Conservation (phyloP, 1,140 invertebrate genomes). For the Sarcophaga bullata region DNA sequence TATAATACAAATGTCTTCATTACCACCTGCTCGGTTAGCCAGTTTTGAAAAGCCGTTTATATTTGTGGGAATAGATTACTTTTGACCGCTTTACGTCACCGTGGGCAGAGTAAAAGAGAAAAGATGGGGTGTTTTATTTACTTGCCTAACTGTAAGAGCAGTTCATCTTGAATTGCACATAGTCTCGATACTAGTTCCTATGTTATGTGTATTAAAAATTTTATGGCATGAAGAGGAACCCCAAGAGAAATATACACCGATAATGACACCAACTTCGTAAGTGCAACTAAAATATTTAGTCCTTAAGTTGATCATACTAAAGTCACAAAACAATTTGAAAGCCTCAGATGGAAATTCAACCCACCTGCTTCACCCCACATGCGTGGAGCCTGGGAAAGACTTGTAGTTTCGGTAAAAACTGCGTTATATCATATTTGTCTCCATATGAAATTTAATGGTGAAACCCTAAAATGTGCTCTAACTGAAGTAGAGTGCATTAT, state of each 20-base stretch:
- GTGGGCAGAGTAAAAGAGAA: constrained; percentile 43
- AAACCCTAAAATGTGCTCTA: too few relatives aligned
- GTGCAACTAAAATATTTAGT: not conserved
- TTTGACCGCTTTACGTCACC: constrained; percentile 53
- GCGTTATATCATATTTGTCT: too few relatives aligned
- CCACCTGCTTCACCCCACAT: not conserved
- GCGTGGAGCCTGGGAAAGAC: not conserved
- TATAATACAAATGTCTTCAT: constrained; percentile 5
- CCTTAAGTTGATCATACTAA: not conserved
- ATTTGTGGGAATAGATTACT: constrained; percentile 47
- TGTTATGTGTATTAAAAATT: constrained; percentile 42
- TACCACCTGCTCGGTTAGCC: not conserved
- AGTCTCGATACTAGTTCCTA: constrained; percentile 35
- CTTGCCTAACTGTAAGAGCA: constrained; percentile 42
- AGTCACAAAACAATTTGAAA: not conserved
- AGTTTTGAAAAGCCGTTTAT: constrained; percentile 26
- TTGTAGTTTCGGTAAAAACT: too few relatives aligned
- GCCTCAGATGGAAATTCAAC: constrained; percentile 2
- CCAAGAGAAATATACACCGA: constrained; percentile 34
- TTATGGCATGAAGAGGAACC: not conserved
- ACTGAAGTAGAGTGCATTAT: too few relatives aligned
- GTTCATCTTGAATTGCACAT: constrained; percentile 41
- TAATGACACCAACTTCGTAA: constrained; percentile 42
- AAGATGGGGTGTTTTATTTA: constrained; percentile 33
- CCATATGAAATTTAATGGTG: too few relatives aligned